Base-by-base conservation (phyloP, 1,140 invertebrate species). In the Phortica variegata region DNA sequence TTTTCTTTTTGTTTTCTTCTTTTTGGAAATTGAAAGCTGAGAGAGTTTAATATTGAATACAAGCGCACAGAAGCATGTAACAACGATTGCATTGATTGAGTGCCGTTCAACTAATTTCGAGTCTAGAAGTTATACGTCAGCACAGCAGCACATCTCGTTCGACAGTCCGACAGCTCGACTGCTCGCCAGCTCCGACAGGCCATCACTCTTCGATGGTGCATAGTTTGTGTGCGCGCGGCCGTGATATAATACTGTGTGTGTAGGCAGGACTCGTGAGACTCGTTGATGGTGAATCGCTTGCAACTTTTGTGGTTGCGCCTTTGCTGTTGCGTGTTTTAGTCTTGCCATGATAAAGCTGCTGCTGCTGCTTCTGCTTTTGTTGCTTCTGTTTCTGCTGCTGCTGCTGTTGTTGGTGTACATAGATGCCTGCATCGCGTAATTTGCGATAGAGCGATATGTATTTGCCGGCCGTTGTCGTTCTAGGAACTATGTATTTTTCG, bases 371-470 rank as follows among this genome's bases (percentile, higher is more conserved):
- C 17, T 12, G 9, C 41, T 44, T 53, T 34, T 46, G 54, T 17
- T 46, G 44, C 26, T 21, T 43, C 10, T 49, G 37, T 13, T 16
- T 3, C 15, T 19, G 36, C 21, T 57, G 60, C 37, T 54, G 55
- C 18, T 48, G 36, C 20, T 69, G 58, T 51, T 71, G 66, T 6
- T 54, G 59, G 73, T 82, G 80, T 29, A 81, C 71, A 62, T 81
- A 80, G 53, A 76, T 70, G 3, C 75, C 76, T 41, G 60, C 58
- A 36, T 77, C 66, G 26, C 83, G 81, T 1, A 89, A 74, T 60
- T 86, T 83, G 47, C 88, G 80, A 68, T 88, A 91, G 3, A 90
- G 75, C 7, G 86, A 86, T 46, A 91, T 90, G 71, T 91, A 91
- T 76, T 90, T 90, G 21, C 86, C 87, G 6, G 88, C 88, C 33